Percentiles rank a stretch among this genome's conserved stretches.
Evolutionary conservation across 2,888 invertebrate species (phyloP).

Genomic region (Lysandra bellargus): DNA sequence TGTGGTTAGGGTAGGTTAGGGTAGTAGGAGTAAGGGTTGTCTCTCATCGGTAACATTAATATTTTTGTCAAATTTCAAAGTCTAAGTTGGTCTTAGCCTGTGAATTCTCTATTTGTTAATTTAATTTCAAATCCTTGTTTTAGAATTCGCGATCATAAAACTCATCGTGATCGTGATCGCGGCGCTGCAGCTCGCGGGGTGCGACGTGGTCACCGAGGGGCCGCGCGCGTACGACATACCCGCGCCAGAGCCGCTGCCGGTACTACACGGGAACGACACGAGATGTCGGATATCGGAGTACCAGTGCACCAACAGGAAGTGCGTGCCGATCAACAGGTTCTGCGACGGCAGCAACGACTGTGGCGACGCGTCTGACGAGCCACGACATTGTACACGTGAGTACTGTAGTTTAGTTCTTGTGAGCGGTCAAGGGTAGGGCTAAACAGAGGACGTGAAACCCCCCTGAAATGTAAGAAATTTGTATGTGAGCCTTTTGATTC

Average conservation of each 20-base stretch:
- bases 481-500: too few relatives aligned
- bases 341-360: conserved; percentile 91
- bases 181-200: conserved; percentile 57
- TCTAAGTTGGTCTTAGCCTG: too few relatives aligned
- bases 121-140: conserved; percentile 50
- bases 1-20: too few relatives aligned
- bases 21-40: too few relatives aligned
- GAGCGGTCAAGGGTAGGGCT: too few relatives aligned
- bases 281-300: conserved; percentile 85
- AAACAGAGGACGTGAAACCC: too few relatives aligned
- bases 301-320: conserved; percentile 83
- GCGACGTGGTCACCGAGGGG: conserved; percentile 58
- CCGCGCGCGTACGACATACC: conserved; percentile 54
- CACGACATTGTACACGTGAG: conserved; percentile 91
- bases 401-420: conserved; percentile 45
- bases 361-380: conserved; percentile 90
- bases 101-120: too few relatives aligned
- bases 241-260: conserved; percentile 67
- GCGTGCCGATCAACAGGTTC: conserved; percentile 85
- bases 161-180: conserved; percentile 55
- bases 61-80: too few relatives aligned
- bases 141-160: conserved; percentile 60
- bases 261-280: conserved; percentile 70
- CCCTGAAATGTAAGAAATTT: too few relatives aligned
- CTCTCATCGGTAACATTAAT: too few relatives aligned